phyloP scores from a whole-genome alignment of 2,797 vertebrate species.

The Varecia variegata region DNA sequence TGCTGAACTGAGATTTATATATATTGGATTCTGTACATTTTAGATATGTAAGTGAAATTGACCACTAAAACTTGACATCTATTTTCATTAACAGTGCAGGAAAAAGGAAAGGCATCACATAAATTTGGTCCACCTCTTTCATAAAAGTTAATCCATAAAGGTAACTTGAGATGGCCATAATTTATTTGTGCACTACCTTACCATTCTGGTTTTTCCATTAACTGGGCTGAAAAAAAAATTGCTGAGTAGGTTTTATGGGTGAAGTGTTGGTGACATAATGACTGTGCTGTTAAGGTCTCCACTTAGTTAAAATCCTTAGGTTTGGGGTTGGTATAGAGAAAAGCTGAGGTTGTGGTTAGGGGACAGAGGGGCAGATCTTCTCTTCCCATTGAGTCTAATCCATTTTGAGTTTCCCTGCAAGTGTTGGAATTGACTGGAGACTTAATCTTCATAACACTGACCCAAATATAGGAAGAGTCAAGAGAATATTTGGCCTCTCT shows the following conservation, averaged over 20 bases:
- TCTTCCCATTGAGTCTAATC: neutral
- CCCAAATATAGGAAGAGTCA: neutral
- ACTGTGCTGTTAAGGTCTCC: neutral
- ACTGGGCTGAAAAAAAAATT: neutral
- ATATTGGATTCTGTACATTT: neutral
- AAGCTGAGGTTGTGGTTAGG: neutral
- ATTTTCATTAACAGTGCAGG: neutral
- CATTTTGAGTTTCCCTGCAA: neutral
- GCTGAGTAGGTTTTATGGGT: neutral
- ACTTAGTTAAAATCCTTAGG: neutral
- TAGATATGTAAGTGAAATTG: neutral
- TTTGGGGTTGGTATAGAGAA: neutral
- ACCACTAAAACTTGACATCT: neutral
- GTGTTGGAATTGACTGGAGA: neutral
- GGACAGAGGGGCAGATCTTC: neutral
- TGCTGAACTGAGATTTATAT: neutral
- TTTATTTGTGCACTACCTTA: neutral
- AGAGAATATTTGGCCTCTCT: neutral
- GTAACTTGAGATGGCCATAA: neutral
- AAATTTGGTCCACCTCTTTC: neutral
- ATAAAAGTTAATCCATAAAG: neutral
- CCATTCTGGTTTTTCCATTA: neutral
- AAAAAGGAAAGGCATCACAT: neutral
- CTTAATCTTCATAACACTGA: neutral
- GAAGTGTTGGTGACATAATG: neutral